These are phyloP conservation scores for Lamellibrachia columna DNA, from an alignment of 2,888 invertebrate genomes.

Conservation along the genomic window DNA sequence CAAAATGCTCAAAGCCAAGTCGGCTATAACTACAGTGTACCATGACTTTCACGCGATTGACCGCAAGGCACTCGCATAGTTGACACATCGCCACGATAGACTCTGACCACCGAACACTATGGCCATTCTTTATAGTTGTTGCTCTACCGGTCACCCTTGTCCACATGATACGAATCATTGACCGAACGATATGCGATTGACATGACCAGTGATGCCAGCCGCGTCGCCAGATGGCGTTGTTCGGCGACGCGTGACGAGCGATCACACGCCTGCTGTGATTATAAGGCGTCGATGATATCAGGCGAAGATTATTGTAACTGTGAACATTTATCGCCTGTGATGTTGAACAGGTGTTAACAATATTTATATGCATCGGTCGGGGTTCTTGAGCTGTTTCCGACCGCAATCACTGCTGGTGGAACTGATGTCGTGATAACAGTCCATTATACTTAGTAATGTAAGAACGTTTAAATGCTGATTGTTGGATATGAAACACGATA, in stretches of 20 bases:
- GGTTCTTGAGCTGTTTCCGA: background rate
- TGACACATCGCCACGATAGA: constrained; percentile 3
- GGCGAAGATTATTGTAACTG: background rate
- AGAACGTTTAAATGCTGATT: background rate
- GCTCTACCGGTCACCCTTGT: background rate
- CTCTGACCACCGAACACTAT: background rate
- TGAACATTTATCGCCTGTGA: background rate
- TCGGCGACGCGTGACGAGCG: background rate
- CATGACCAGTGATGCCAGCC: background rate
- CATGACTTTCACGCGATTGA: background rate
- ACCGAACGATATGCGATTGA: background rate
- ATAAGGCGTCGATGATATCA: background rate
- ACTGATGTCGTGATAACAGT: background rate
- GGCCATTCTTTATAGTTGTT: background rate
- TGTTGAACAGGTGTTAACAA: background rate
- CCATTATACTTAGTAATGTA: background rate
- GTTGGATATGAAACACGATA: background rate
- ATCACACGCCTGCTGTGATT: background rate
- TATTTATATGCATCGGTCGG: background rate
- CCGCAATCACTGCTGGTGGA: background rate
- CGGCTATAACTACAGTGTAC: constrained; percentile 2
- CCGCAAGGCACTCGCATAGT: constrained; percentile 16
- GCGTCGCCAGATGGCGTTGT: background rate
- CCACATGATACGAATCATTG: background rate
- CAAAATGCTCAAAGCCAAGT: background rate